These are phyloP conservation scores for Anastrepha obliqua DNA, from an alignment of 1,140 invertebrate genomes.

Conservation along the genomic window DNA sequence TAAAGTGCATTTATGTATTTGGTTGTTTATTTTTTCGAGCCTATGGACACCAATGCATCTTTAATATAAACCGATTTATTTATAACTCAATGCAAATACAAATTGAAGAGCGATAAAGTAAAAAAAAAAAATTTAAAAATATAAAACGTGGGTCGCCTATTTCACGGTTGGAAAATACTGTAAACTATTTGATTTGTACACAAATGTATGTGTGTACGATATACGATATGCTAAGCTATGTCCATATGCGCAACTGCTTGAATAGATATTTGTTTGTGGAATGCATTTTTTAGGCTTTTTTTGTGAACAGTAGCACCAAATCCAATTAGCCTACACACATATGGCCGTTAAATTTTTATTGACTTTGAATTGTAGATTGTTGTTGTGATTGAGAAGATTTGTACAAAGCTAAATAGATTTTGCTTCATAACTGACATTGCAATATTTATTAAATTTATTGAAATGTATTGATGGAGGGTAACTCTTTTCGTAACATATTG, in stretches of 20 bases:
- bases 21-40: background rate
- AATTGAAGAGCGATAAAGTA: background rate
- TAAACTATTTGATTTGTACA: background rate
- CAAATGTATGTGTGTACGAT: background rate
- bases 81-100: background rate
- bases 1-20: conserved; percentile 22
- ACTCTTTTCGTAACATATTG: too few relatives aligned
- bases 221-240: background rate
- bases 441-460: too few relatives aligned
- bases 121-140: background rate
- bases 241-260: background rate
- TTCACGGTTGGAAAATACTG: background rate
- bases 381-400: too few relatives aligned
- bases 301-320: background rate
- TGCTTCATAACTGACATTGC: too few relatives aligned
- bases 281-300: background rate
- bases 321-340: background rate
- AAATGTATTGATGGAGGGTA: too few relatives aligned
- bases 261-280: background rate
- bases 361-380: too few relatives aligned
- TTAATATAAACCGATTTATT: background rate
- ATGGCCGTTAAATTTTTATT: too few relatives aligned
- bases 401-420: too few relatives aligned
- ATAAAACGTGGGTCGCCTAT: too few relatives aligned
- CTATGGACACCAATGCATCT: background rate